A percentile compares a stretch with the other conserved stretches of the same genome.
Evolutionary conservation across 2,797 vertebrate genomes (phyloP).

Genomic region (Sandelia bainsii): DNA sequence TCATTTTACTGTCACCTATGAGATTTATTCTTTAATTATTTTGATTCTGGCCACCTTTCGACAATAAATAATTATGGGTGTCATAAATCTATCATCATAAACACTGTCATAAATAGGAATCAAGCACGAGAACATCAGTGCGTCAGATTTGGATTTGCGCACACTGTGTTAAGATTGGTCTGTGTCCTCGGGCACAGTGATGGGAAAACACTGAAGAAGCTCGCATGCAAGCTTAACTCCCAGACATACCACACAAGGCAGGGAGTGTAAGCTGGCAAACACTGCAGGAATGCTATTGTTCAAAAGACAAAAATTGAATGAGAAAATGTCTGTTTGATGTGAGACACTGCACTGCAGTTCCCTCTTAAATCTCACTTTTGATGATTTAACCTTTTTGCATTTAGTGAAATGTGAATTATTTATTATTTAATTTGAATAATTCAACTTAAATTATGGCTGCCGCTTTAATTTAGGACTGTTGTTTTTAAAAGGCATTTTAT

Average conservation of each 20-base stretch:
- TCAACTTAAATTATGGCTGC: not conserved
- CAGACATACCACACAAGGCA: constrained; percentile 58
- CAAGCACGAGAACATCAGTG: constrained; percentile 4
- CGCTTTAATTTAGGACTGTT: not conserved
- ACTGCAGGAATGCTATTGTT: constrained; percentile 72
- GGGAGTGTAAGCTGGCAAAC: constrained; percentile 68
- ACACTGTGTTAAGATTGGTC: constrained; percentile 8
- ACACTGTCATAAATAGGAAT: not conserved
- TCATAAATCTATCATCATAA: constrained; percentile 16
- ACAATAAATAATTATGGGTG: constrained; percentile 7
- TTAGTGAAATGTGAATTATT: not conserved
- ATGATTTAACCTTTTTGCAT: not conserved
- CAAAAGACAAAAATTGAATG: constrained; percentile 41
- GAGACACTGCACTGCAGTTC: constrained; percentile 6
- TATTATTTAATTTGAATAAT: not conserved
- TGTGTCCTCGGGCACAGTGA: constrained; percentile 32
- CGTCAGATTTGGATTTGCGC: constrained; percentile 16
- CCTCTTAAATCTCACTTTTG: not conserved
- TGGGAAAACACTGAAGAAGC: constrained; percentile 44
- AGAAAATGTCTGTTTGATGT: constrained; percentile 56
- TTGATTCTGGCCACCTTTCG: not conserved
- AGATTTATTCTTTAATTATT: not conserved
- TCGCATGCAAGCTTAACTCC: constrained; percentile 62
- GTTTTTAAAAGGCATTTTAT: not conserved
- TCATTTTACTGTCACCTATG: not conserved